Percentiles rank a stretch among this genome's conserved stretches.
Conservation (phyloP, 2,113 vertebrate genomes). For the Alethe diademata region DNA sequence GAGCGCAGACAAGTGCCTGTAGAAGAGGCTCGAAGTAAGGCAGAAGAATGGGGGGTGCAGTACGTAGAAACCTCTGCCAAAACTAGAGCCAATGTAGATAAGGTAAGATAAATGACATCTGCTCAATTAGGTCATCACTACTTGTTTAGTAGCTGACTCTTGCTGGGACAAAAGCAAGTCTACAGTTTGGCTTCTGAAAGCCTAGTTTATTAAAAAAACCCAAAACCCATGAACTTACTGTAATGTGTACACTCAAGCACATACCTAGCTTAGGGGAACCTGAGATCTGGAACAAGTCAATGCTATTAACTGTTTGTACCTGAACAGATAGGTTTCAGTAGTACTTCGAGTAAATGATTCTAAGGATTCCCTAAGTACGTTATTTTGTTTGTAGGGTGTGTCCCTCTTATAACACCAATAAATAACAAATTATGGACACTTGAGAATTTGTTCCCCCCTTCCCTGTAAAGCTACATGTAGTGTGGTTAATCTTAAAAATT, state of each 20-base stretch:
- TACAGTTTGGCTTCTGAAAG: background rate
- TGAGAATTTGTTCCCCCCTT: background rate
- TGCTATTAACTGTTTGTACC: background rate
- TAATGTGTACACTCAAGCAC: background rate
- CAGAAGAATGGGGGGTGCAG: constrained; percentile 90
- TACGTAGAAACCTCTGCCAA: constrained; percentile 98
- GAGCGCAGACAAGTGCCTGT: constrained; percentile 89
- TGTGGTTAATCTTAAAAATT: background rate
- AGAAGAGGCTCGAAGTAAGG: constrained; percentile 84
- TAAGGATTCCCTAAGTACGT: background rate
- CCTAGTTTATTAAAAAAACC: background rate
- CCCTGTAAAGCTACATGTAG: background rate
- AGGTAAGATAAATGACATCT: constrained; percentile 74
- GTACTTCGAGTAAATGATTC: background rate
- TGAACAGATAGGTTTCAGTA: background rate
- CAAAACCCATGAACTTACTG: background rate
- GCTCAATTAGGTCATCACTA: background rate
- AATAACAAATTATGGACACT: background rate
- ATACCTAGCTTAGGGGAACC: background rate
- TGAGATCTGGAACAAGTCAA: background rate
- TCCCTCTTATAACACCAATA: background rate
- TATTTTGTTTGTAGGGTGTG: background rate
- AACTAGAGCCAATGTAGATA: constrained; percentile 96
- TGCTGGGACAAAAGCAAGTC: background rate
- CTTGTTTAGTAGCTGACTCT: background rate